Evolutionary conservation across 1,140 invertebrate genomes (phyloP).

Genomic region (Gerris buenoi): DNA sequence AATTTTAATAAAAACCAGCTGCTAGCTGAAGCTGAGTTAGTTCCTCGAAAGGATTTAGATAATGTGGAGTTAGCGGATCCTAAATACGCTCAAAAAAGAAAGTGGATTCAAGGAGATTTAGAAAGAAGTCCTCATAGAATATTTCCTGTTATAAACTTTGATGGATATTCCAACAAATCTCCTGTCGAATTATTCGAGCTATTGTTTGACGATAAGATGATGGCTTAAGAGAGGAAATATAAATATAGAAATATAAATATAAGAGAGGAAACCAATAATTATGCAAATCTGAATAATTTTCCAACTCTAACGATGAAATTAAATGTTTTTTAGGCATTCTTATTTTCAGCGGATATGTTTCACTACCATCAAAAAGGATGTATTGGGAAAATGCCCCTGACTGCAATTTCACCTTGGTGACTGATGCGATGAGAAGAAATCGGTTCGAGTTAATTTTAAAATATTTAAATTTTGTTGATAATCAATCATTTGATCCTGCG

Average conservation of each 20-base stretch:
- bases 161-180: slow-evolving; percentile 11
- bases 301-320: no score
- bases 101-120: slow-evolving; percentile 11
- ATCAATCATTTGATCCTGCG: no score
- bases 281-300: neutral
- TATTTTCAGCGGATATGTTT: no score
- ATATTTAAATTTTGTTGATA: no score
- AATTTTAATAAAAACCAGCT: slow-evolving; percentile 17
- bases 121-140: neutral
- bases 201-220: slow-evolving; percentile 21
- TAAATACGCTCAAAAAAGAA: slow-evolving; percentile 13
- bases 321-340: no score
- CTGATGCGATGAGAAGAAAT: no score
- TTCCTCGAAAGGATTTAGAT: slow-evolving; percentile 4
- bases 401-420: no score
- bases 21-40: slow-evolving; percentile 14
- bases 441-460: no score
- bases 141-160: neutral
- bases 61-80: slow-evolving; percentile 8
- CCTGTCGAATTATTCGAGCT: slow-evolving; percentile 12
- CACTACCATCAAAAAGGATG: no score
- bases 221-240: no score
- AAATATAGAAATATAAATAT: no score
- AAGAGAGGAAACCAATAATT: neutral
- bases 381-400: no score